Evolutionary conservation across 2,888 invertebrate genomes (phyloP).

Genomic region (Drosophila borealis): DNA sequence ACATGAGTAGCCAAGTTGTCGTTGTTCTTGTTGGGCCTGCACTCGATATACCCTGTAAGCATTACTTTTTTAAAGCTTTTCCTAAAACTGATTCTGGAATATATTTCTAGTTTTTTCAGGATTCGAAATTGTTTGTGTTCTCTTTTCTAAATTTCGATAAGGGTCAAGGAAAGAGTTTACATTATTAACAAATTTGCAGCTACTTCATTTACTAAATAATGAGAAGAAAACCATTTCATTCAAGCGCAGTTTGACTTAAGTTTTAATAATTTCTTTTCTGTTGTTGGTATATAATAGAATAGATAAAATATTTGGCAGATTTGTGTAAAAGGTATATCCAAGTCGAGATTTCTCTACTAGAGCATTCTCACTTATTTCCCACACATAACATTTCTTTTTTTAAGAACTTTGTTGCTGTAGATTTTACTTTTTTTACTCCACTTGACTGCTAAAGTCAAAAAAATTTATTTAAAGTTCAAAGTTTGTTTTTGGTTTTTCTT

Average conservation of each 20-base stretch:
- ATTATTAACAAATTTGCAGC: no score
- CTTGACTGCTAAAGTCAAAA: slow-evolving; percentile 61
- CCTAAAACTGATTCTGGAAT: no score
- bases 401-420: slow-evolving; percentile 56
- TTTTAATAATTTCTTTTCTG: no score
- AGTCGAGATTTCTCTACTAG: background rate
- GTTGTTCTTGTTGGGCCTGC: background rate
- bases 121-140: no score
- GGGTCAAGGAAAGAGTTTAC: no score
- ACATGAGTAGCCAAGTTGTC: slow-evolving; percentile 29
- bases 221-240: no score
- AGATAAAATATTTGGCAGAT: no score
- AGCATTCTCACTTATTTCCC: background rate
- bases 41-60: slow-evolving; percentile 14
- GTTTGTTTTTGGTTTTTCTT: slow-evolving; percentile 22
- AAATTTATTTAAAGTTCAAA: slow-evolving; percentile 72
- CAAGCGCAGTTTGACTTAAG: no score
- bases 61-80: background rate
- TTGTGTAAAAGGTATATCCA: background rate
- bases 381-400: slow-evolving; percentile 47
- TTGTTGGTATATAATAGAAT: no score
- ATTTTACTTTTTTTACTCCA: slow-evolving; percentile 15
- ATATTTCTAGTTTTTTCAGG: no score
- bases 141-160: no score
- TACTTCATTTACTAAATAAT: no score